These are phyloP conservation scores for Drosophila pachea DNA, from an alignment of 1,140 invertebrate species.

Conservation along the genomic window DNA sequence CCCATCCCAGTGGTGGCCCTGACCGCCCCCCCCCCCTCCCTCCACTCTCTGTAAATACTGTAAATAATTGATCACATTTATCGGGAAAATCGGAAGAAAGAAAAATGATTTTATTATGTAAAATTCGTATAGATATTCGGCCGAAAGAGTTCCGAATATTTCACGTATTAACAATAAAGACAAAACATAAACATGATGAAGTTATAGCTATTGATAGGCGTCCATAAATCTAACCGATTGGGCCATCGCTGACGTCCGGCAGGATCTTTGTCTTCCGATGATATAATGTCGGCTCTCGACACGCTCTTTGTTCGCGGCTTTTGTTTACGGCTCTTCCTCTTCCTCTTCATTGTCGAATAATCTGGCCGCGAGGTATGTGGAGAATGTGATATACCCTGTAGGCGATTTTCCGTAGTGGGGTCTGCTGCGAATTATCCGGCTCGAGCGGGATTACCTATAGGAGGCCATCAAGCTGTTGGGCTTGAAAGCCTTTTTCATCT, in stretches of 20 bases:
- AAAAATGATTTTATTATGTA: slow-evolving; percentile 20
- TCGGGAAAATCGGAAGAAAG: background rate
- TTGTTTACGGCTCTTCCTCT: background rate
- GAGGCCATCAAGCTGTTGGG: too few species aligned
- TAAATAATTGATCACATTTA: slow-evolving; percentile 50
- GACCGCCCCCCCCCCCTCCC: background rate
- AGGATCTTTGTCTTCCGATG: slow-evolving; percentile 2
- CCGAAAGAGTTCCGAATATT: slow-evolving; percentile 14
- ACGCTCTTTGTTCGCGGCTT: slow-evolving; percentile 1
- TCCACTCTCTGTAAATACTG: slow-evolving; percentile 74
- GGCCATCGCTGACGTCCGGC: background rate
- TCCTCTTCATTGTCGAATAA: too few species aligned
- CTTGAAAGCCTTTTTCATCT: too few species aligned
- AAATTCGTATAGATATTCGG: slow-evolving; percentile 7
- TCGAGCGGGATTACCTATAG: too few species aligned
- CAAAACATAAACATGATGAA: slow-evolving; percentile 36
- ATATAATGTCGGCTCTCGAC: background rate
- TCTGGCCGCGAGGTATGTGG: too few species aligned
- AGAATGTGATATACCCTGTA: background rate
- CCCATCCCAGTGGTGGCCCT: too few species aligned
- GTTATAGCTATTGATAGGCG: slow-evolving; percentile 1
- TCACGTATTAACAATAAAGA: slow-evolving; percentile 17
- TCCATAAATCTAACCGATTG: background rate
- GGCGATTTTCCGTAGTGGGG: background rate
- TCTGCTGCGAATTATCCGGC: too few species aligned